phyloP scores from a whole-genome alignment of 2,797 vertebrate genomes.

The Cyclura pinguis region DNA sequence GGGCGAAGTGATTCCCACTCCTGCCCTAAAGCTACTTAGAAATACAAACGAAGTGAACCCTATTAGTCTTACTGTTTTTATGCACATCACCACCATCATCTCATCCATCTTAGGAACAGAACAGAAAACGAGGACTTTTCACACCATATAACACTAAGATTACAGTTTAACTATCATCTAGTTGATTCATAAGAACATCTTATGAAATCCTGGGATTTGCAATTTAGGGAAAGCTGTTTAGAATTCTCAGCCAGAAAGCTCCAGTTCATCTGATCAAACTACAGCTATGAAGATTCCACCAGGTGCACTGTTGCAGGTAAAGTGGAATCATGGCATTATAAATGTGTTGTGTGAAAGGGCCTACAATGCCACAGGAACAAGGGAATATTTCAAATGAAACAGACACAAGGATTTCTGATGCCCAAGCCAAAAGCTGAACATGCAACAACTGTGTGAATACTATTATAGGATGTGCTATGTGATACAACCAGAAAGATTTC shows the following conservation, averaged over 20 bases:
- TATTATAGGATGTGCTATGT: conserved; percentile 10
- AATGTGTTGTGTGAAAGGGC: too few relatives aligned
- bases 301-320: too few relatives aligned
- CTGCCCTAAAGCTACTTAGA: neutral
- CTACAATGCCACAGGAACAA: conserved; percentile 55
- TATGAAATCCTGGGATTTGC: too few relatives aligned
- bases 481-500: neutral
- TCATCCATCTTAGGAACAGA: conserved; percentile 59
- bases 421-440: conserved; percentile 60
- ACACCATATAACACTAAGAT: too few relatives aligned
- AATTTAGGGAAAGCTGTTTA: too few relatives aligned
- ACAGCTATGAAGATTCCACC: too few relatives aligned
- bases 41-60: neutral
- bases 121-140: conserved; percentile 34
- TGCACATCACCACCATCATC: conserved; percentile 44
- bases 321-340: too few relatives aligned
- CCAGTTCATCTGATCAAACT: too few relatives aligned
- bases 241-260: too few relatives aligned
- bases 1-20: too few relatives aligned
- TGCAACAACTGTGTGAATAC: conserved; percentile 39
- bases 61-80: conserved; percentile 16
- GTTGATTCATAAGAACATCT: too few relatives aligned
- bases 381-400: conserved; percentile 70
- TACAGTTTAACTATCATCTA: too few relatives aligned
- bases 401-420: conserved; percentile 59